phyloP scores from a whole-genome alignment of 2,113 vertebrate species.

The Dasypus novemcinctus region DNA sequence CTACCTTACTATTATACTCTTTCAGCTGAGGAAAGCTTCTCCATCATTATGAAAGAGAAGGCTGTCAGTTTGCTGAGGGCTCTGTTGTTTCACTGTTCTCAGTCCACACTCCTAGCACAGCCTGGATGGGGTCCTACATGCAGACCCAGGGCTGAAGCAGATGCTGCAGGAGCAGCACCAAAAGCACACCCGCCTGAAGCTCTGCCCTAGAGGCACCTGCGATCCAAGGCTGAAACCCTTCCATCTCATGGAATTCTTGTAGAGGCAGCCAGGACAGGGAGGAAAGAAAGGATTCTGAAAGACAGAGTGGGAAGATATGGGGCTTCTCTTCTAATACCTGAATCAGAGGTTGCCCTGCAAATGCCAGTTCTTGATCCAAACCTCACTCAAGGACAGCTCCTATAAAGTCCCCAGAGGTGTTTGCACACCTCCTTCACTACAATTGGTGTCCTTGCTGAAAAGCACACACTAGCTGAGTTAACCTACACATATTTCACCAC shows the following conservation, averaged over 20 bases:
- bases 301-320: neutral
- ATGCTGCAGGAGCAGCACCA: neutral
- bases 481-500: neutral
- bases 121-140: neutral
- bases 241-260: neutral
- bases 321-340: neutral
- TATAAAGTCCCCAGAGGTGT: neutral
- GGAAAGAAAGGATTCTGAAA: neutral
- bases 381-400: neutral
- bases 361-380: neutral
- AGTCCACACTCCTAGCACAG: neutral
- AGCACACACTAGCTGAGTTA: neutral
- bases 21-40: neutral
- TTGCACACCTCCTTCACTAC: neutral
- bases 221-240: neutral
- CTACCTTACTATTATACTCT: neutral
- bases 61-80: neutral
- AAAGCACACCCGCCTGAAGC: neutral
- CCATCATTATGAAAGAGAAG: neutral
- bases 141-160: neutral
- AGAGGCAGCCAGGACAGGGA: neutral
- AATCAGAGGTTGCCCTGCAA: neutral
- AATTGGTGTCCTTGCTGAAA: neutral
- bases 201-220: neutral
- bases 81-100: neutral